Base-by-base conservation (phyloP, 2,888 invertebrate species). In the Junonia oenone region DNA sequence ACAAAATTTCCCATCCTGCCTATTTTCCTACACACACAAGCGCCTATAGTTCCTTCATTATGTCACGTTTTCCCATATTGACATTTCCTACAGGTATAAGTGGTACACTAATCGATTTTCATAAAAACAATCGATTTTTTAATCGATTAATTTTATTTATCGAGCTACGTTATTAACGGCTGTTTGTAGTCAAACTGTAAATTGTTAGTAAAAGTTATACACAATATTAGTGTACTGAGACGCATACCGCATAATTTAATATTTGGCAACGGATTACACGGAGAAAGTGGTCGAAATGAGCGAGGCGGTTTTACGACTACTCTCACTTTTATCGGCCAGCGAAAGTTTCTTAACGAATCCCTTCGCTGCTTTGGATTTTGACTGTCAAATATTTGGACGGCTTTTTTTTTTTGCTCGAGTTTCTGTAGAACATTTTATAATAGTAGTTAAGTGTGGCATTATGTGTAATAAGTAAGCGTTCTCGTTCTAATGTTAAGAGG, bases 271-370 rank as follows among this genome's bases (percentile, higher is more conserved):
- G 54, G 59, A 59, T 61, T 58, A 59, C 51, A 53, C 5, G 35
- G 65, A 61, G 65, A 63, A 65, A 63, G 61, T 51, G 45, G 55
- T 57, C 57, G 50, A 61, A 63, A 61, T 53, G 51, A 46, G 48
- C 57, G 47, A 53, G 26, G 22, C 43, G 43, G 43, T 43, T 53
- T 51, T 57, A 57, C 52, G 59, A 58, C 40, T 64, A 68, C 72
- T 73, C 72, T 72, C 73, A 70, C 72, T 73, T 69, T 68, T 63
- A 51, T 60, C 51, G 59, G 49, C 54, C 58, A 50, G 71, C 66
- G 66, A 66, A 63, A 57, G 60, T 51, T 46, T 47, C 35, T 43
- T 63, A 55, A 51, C 52, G 55, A 61, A 66, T 60, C 66, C 64
- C 65, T 63, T 58, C 48, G 54, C 50, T 49, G 49, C 56, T 27